Base-by-base conservation (phyloP, 37 sponge, comb jelly and placozoan species). In the Aplysina aerophoba region DNA sequence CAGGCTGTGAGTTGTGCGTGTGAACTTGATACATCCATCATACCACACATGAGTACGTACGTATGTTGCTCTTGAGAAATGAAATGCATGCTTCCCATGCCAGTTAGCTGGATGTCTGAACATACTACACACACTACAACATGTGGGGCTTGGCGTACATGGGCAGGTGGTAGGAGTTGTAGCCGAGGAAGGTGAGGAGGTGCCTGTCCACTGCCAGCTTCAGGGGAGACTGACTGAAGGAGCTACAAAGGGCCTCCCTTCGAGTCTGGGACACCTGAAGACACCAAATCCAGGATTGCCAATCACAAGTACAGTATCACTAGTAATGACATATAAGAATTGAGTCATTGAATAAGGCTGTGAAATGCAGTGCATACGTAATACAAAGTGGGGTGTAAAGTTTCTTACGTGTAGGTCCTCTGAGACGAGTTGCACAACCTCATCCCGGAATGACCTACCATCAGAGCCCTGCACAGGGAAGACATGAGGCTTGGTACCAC, bases 81-180 rank as follows among this genome's bases (percentile, higher is more conserved):
- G n/a, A n/a, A n/a, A n/a, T n/a, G n/a, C n/a, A n/a, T n/a, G n/a
- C n/a, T n/a, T n/a, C n/a, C n/a, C n/a, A n/a, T n/a, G n/a, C n/a
- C n/a, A n/a, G n/a, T n/a, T n/a, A n/a, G n/a, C n/a, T n/a, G 17
- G 15, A 19, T 58, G 17, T 20, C 19, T 58, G 19, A 58, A 20
- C 15, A 58, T 58, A 58, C 59, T 58, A 58, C 59, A 58, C 19
- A 58, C 59, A 58, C 78, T 64, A 92, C 12, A 90, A 2, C 66
- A 86, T 82, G 81, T 94, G 83, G 40, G 91, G 91, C 62, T 73
- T 87, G 24, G 94, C 91, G 62, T 92, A 98, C 94, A 95, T 91
- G 33, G 98, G 94, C 17, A 98, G 92, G 71, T 95, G 96, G 78
- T 95, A 89, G 66, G 75, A 82, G 87, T 98, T 95, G 88, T 98